Conservation (phyloP, 2,113 vertebrate species). For the Laticauda colubrina region DNA sequence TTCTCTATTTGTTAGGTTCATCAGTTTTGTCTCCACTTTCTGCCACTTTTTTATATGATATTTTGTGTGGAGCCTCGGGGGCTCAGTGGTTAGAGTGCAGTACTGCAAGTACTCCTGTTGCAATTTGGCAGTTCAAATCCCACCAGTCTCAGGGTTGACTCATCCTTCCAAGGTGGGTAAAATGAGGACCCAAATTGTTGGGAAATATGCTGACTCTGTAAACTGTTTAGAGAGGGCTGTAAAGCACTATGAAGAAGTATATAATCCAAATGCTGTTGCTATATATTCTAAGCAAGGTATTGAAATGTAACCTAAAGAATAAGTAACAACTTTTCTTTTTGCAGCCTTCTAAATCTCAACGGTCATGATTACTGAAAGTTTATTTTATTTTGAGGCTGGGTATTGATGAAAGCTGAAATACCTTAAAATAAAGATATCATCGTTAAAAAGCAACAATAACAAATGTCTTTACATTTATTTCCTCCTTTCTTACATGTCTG, state of each 20-base stretch:
- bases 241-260: too few relatives aligned
- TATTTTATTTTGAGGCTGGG: not conserved
- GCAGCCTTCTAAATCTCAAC: not conserved
- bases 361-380: not conserved
- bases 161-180: too few relatives aligned
- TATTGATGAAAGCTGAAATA: not conserved
- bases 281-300: too few relatives aligned
- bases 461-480: not conserved
- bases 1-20: not conserved
- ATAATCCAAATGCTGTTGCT: too few relatives aligned
- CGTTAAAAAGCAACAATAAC: not conserved
- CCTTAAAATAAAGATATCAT: not conserved
- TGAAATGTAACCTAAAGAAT: not conserved
- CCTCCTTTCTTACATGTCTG: not conserved
- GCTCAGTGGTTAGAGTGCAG: too few relatives aligned
- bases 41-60: not conserved
- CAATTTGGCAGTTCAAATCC: too few relatives aligned
- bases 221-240: too few relatives aligned
- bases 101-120: too few relatives aligned
- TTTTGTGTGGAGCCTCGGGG: too few relatives aligned
- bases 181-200: too few relatives aligned
- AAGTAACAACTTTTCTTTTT: not conserved
- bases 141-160: too few relatives aligned
- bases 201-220: too few relatives aligned
- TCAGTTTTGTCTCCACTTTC: not conserved